Evolutionary conservation across 1,140 invertebrate genomes (phyloP).

Genomic region (Aporrectodea caliginosa): DNA sequence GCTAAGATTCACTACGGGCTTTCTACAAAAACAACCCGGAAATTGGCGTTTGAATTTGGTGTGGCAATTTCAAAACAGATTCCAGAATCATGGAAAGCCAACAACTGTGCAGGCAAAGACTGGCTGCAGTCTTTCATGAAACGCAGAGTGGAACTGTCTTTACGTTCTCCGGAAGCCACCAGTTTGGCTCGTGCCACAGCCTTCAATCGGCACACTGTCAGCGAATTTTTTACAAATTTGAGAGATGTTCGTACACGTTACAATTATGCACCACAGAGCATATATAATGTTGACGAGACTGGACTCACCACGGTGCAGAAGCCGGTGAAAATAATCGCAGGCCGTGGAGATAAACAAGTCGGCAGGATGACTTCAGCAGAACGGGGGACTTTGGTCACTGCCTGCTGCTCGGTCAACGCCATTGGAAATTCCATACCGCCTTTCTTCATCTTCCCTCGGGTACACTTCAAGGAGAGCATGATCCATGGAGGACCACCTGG

Average conservation of each 20-base stretch:
- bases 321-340: slow-evolving; percentile 53
- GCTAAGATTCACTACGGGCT: not conserved
- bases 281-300: slow-evolving; percentile 59
- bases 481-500: slow-evolving; percentile 54
- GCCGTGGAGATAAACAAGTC: slow-evolving; percentile 53
- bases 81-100: slow-evolving; percentile 45
- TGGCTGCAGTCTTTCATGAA: slow-evolving; percentile 56
- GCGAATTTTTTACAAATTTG: slow-evolving; percentile 39
- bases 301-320: slow-evolving; percentile 57
- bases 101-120: slow-evolving; percentile 49
- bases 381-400: slow-evolving; percentile 47
- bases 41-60: slow-evolving; percentile 51
- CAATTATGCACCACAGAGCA: slow-evolving; percentile 40
- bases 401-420: slow-evolving; percentile 36
- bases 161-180: slow-evolving; percentile 53
- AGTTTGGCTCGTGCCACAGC: slow-evolving; percentile 55
- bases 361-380: slow-evolving; percentile 55
- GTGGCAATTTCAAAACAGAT: slow-evolving; percentile 41
- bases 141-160: slow-evolving; percentile 47
- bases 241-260: slow-evolving; percentile 34
- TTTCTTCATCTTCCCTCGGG: slow-evolving; percentile 45
- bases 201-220: slow-evolving; percentile 54
- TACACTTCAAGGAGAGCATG: slow-evolving; percentile 47
- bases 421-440: slow-evolving; percentile 43
- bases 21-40: slow-evolving; percentile 44